phyloP scores from a whole-genome alignment of 1,140 invertebrate genomes.

The Heliconius hermathena region DNA sequence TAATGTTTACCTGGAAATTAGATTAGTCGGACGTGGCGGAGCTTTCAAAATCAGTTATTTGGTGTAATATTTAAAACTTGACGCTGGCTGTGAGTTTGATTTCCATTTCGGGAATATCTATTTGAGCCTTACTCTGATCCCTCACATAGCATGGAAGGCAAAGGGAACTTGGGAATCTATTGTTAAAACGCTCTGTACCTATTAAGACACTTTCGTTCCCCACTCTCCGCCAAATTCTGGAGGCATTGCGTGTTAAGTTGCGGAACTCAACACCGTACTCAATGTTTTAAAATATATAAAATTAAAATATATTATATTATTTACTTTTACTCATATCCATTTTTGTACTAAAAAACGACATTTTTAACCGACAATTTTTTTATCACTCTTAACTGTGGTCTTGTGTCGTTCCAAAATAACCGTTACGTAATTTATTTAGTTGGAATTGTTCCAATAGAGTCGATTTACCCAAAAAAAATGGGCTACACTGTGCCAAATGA shows the following conservation, averaged over 20 bases:
- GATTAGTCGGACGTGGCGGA: slow-evolving; percentile 10
- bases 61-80: not conserved
- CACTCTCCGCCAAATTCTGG: no score
- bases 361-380: not conserved
- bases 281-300: not conserved
- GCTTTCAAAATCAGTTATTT: not conserved
- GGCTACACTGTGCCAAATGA: not conserved
- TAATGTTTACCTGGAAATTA: slow-evolving; percentile 27
- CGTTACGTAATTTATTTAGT: slow-evolving; percentile 11
- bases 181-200: no score
- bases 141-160: no score
- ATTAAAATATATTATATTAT: not conserved
- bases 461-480: slow-evolving; percentile 14
- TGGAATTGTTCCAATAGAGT: slow-evolving; percentile 5
- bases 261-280: no score
- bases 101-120: no score
- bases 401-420: slow-evolving; percentile 8
- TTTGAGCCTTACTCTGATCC: no score
- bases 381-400: slow-evolving; percentile 1
- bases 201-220: no score
- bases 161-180: no score
- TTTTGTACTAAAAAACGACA: not conserved
- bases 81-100: no score
- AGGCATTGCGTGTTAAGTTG: no score
- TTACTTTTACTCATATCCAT: not conserved